Percentiles rank a stretch among this genome's conserved stretches.
Evolutionary conservation across 1,140 invertebrate species (phyloP).

Genomic region (Lucilia sericata): DNA sequence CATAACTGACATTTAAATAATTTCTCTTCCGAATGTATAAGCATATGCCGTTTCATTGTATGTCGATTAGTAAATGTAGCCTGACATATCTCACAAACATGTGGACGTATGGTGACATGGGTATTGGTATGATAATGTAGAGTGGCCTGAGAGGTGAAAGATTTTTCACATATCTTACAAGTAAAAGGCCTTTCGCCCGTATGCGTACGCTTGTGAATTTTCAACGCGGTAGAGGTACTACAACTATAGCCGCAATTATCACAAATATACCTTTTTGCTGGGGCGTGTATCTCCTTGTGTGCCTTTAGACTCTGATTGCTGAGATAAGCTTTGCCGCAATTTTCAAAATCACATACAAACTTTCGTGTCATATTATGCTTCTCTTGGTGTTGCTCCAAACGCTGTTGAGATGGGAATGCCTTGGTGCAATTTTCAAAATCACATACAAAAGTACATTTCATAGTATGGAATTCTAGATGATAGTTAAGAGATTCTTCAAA

Average conservation of each 20-base stretch:
- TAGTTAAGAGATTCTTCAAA: conserved; percentile 51
- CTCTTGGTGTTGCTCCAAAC: conserved; percentile 56
- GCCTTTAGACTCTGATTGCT: too few relatives aligned
- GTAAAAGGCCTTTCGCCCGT: conserved; percentile 85
- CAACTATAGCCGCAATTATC: conserved; percentile 62
- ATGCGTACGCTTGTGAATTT: conserved; percentile 84
- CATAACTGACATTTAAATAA: conserved; percentile 63
- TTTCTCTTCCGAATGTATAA: conserved; percentile 59
- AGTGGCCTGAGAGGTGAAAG: conserved; percentile 77
- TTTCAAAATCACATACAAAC: conserved; percentile 55
- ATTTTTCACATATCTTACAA: conserved; percentile 79
- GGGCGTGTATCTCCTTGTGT: too few relatives aligned
- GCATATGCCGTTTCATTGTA: conserved; percentile 67
- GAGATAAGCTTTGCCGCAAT: too few relatives aligned
- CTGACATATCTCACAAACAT: conserved; percentile 78
- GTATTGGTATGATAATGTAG: conserved; percentile 73
- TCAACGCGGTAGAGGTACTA: conserved; percentile 87
- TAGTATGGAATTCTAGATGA: conserved; percentile 51
- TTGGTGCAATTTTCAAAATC: conserved; percentile 57
- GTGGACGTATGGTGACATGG: conserved; percentile 85
- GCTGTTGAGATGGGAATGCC: conserved; percentile 55
- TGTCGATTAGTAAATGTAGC: conserved; percentile 88
- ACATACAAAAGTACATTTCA: conserved; percentile 56
- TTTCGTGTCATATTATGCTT: conserved; percentile 61
- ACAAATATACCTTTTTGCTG: conserved; percentile 54